Evolutionary conservation across 2,113 vertebrate genomes (phyloP), one percentile per base, ranked within the genome.

Genomic region (Urocynchramus pylzowi): DNA sequence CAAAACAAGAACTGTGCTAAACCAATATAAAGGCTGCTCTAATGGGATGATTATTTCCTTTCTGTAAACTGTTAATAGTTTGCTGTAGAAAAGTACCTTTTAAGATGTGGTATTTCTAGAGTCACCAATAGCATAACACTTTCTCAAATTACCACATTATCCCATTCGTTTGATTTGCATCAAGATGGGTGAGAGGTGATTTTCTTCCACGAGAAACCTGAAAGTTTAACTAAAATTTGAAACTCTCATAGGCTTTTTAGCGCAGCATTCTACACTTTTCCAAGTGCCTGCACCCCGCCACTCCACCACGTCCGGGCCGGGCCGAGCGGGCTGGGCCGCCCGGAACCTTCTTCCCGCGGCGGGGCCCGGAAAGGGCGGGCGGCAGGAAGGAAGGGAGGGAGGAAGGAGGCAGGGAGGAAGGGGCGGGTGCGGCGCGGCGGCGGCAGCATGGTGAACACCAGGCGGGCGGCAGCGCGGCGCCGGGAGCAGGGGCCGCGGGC

Each of bases 91-190:
- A 30, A 81, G 22, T 24, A 33, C 24, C 6, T 50, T 89, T 21
- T 37, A 54, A 69, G 60, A 76, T 14, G 16, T 9, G n/a, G 6
- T 22, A 56, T 69, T 65, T 80, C 23, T 19, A 16, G 64, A 57
- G 24, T 44, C 11, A 8, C 21, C 0, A 7, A 1, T 1, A 52
- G 18, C 5, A 0, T 23, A 47, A 35, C 5, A 2, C 7, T 50
- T 73, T 9, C 17, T 24, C 16, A 16, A 33, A 15, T 37, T 39
- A 8, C 13, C 31, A 17, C 37, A 8, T 42, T 30, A 26, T 28
- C n/a, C 50, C 35, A 16, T 47, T 44, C 1, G 17, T 31, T 42
- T 39, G 50, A 33, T 64, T 50, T 50, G 26, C 7, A 2, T 50
- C 39, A 11, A 2, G 2, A 18, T 5, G 52, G 47, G 61, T 9